Conservation (phyloP, 2,113 vertebrate genomes). For the Phylloscopus trochiloides region DNA sequence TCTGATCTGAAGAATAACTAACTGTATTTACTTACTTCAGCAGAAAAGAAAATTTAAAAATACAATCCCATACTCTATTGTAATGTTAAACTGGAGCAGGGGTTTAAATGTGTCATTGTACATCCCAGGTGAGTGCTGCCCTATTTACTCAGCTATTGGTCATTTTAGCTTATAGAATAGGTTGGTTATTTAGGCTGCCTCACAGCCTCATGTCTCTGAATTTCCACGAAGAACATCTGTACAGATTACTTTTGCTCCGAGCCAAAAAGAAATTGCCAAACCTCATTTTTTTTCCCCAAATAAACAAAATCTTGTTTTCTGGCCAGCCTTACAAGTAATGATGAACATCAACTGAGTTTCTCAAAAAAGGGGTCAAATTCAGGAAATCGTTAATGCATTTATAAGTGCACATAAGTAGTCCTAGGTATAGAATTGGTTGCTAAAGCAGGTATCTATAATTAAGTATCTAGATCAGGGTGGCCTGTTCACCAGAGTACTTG, state of each 20-base stretch:
- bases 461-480: not conserved
- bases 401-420: not conserved
- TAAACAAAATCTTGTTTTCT: not conserved
- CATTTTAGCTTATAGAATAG: not conserved
- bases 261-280: not conserved
- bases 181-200: not conserved
- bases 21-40: not conserved
- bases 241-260: not conserved
- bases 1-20: not conserved
- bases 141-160: not conserved
- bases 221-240: not conserved
- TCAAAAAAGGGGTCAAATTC: not conserved
- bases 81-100: not conserved
- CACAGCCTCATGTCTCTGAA: not conserved
- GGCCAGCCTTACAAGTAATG: not conserved
- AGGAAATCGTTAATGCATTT: not conserved
- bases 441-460: not conserved
- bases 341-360: not conserved
- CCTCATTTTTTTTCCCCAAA: not conserved
- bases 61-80: rapidly evolving
- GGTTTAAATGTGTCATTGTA: not conserved
- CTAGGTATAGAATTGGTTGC: not conserved
- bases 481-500: not conserved
- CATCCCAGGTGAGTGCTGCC: not conserved
- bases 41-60: not conserved